These are phyloP conservation scores for Collichthys lucidus DNA, from an alignment of 2,113 vertebrate species.

Conservation along the genomic window DNA sequence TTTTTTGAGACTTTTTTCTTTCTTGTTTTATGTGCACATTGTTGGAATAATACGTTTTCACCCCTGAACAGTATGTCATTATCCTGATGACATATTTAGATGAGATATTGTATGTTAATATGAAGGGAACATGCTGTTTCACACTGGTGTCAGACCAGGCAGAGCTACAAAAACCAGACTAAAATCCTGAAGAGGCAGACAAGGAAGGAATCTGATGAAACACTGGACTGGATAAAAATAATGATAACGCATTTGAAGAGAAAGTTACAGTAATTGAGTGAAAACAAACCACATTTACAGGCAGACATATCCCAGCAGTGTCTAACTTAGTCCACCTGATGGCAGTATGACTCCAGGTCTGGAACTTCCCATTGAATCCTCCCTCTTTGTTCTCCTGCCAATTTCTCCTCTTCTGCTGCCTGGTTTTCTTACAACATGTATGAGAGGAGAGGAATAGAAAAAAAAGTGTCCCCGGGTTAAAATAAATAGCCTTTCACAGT, in stretches of 20 bases:
- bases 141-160: not conserved
- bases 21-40: not conserved
- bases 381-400: slow-evolving; percentile 85
- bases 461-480: slow-evolving; percentile 85
- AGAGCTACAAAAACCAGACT: not conserved
- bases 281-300: not conserved
- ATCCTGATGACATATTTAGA: not conserved
- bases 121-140: not conserved
- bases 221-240: not conserved
- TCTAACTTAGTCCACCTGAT: slow-evolving; percentile 72
- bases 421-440: slow-evolving; percentile 70
- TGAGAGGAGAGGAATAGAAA: slow-evolving; percentile 71
- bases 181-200: not conserved
- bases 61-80: not conserved
- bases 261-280: not conserved
- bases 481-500: slow-evolving; percentile 88
- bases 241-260: not conserved
- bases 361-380: slow-evolving; percentile 16
- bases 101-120: not conserved
- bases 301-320: slow-evolving; percentile 37
- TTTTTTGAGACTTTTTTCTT: not conserved
- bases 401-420: slow-evolving; percentile 60
- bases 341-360: slow-evolving; percentile 83
- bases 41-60: not conserved
- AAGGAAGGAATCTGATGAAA: not conserved